Percentiles rank a stretch among this genome's conserved stretches.
Conservation (phyloP, 2,888 invertebrate species). For the Macroteleia sp. region DNA sequence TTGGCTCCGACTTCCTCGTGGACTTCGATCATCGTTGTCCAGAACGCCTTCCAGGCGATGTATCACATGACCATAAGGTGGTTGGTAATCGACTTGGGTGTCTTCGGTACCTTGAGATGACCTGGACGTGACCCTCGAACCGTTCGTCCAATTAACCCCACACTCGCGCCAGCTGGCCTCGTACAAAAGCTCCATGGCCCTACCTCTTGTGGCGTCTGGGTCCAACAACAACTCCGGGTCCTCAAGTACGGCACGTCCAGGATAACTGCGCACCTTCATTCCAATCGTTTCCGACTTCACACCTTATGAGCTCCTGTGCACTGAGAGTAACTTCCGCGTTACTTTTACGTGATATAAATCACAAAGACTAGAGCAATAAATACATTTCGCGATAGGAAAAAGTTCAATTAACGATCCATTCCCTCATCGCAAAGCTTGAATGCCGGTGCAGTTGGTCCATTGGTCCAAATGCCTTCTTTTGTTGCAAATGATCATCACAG, state of each 20-base stretch:
- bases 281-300: constrained; percentile 17
- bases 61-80: constrained; percentile 73
- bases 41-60: constrained; percentile 74
- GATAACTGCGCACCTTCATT: constrained; percentile 94
- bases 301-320: constrained; percentile 10
- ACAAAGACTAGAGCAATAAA: constrained; percentile 25
- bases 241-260: constrained; percentile 90
- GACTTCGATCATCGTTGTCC: constrained; percentile 65
- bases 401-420: constrained; percentile 6
- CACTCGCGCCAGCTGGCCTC: constrained; percentile 93
- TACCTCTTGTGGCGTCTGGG: constrained; percentile 88
- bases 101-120: constrained; percentile 37
- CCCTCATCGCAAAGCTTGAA: not conserved
- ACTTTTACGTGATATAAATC: constrained; percentile 19
- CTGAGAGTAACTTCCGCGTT: constrained; percentile 33
- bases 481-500: constrained; percentile 16
- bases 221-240: constrained; percentile 88
- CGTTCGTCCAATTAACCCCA: constrained; percentile 78
- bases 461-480: not conserved
- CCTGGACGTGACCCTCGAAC: constrained; percentile 49
- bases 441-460: not conserved
- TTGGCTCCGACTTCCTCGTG: constrained; percentile 62
- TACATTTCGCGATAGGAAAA: constrained; percentile 16
- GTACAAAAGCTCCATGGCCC: constrained; percentile 90
- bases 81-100: constrained; percentile 34